Evolutionary conservation across 2,888 invertebrate species (phyloP).

Genomic region (Xylota segnis): DNA sequence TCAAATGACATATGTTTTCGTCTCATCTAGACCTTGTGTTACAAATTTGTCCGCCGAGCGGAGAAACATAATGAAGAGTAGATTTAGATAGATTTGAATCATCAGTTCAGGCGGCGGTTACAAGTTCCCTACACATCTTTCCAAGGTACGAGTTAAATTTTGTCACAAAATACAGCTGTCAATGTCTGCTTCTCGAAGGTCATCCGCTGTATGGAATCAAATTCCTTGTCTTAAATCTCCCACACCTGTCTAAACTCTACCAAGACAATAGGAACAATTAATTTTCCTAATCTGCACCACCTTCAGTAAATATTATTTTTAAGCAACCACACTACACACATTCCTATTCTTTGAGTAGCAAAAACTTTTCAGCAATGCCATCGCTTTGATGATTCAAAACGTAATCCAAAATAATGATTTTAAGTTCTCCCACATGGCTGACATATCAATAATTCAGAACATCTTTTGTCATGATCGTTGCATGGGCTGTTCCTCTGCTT

Average conservation of each 20-base stretch:
- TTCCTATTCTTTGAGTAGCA: not conserved
- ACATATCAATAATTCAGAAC: constrained; percentile 26
- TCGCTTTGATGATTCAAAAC: constrained; percentile 1
- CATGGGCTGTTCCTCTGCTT: constrained; percentile 10
- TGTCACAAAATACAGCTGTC: not conserved
- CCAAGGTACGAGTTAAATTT: no score
- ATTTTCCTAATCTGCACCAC: constrained; percentile 9
- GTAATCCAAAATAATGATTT: constrained; percentile 21
- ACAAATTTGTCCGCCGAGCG: no score
- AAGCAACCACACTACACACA: not conserved
- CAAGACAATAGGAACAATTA: not conserved
- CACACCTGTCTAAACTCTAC: not conserved
- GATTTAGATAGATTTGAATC: no score
- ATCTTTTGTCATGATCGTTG: constrained; percentile 20
- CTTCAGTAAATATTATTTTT: constrained; percentile 30
- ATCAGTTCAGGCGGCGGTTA: no score
- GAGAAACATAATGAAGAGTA: no score
- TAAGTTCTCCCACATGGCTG: constrained; percentile 27
- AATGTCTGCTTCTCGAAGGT: no score
- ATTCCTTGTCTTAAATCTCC: not conserved
- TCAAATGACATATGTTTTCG: no score
- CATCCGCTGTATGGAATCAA: not conserved
- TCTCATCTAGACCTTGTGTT: no score
- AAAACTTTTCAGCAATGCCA: not conserved
- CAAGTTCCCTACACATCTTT: no score